A percentile compares a stretch with the other conserved stretches of the same genome.
Evolutionary conservation across 2,888 invertebrate genomes (phyloP).

Genomic region (Amiota communis): DNA sequence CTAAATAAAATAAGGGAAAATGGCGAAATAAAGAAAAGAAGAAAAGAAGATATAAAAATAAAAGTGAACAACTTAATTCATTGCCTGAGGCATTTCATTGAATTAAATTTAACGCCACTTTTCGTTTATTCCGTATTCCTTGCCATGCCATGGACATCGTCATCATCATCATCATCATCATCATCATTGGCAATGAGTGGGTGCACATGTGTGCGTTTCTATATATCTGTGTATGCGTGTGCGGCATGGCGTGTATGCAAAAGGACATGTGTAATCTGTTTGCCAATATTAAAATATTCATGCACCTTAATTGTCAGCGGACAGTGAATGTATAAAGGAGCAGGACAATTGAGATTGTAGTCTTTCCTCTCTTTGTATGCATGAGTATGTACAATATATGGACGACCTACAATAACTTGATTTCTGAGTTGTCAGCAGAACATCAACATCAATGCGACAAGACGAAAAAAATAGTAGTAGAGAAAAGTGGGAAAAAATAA

Average conservation of each 20-base stretch:
- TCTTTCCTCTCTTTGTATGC: too few species aligned
- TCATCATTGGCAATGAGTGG: too few species aligned
- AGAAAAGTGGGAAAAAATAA: not conserved
- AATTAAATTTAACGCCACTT: slow-evolving; percentile 62
- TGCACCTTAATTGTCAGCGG: slow-evolving; percentile 66
- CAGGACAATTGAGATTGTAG: not conserved
- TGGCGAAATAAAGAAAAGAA: not conserved
- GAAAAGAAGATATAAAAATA: slow-evolving; percentile 7
- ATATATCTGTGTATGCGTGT: not conserved
- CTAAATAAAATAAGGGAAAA: not conserved
- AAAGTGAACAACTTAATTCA: slow-evolving; percentile 46
- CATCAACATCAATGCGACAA: slow-evolving; percentile 51
- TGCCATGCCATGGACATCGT: slow-evolving; percentile 4
- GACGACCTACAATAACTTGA: slow-evolving; percentile 58
- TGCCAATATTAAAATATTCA: slow-evolving; percentile 66
- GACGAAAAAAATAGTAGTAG: not conserved
- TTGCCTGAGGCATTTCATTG: slow-evolving; percentile 60
- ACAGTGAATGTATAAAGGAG: slow-evolving; percentile 18
- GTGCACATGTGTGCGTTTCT: not conserved
- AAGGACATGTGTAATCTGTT: slow-evolving; percentile 62
- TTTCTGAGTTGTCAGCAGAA: slow-evolving; percentile 67
- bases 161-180: not conserved
- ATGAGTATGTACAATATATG: too few species aligned
- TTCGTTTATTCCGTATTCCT: slow-evolving; percentile 44
- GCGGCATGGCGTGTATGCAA: slow-evolving; percentile 1